Percentiles rank a stretch among this genome's conserved stretches.
These are phyloP conservation scores for Acridotheres tristis DNA, from an alignment of 2,797 vertebrate genomes.

Conservation along the genomic window DNA sequence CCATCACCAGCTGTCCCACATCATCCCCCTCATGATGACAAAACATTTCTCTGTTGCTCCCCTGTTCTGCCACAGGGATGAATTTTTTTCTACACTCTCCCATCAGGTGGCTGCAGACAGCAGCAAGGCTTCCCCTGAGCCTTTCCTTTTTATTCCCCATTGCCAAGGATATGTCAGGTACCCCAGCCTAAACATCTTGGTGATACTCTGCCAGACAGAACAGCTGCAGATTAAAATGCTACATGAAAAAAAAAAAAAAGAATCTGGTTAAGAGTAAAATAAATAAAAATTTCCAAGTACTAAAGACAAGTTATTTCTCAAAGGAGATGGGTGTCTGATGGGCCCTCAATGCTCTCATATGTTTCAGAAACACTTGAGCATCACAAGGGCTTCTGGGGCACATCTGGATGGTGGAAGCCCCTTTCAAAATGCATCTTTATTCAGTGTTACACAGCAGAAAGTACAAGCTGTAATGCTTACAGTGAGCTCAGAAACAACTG, in stretches of 20 bases:
- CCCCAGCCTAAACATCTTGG: too few relatives aligned
- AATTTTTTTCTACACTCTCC: neutral
- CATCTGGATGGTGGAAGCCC: neutral
- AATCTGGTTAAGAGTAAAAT: neutral
- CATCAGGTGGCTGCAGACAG: neutral
- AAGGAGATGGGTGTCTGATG: neutral
- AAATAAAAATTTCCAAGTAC: neutral
- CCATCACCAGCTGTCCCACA: neutral
- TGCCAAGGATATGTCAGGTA: neutral
- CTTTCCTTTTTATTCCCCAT: neutral
- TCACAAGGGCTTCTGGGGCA: too few relatives aligned
- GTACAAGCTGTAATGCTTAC: neutral
- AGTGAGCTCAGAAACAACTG: neutral
- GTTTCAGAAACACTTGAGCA: neutral
- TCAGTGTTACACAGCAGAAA: neutral
- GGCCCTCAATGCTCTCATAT: neutral
- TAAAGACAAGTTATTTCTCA: neutral
- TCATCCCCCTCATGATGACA: neutral
- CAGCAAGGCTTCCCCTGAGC: neutral
- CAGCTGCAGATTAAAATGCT: neutral
- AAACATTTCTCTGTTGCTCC: neutral
- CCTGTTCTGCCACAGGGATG: neutral
- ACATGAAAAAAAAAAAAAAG: neutral
- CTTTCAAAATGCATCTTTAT: neutral
- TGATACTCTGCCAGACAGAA: neutral